These are phyloP conservation scores for Sphaerodactylus townsendi DNA, from an alignment of 2,113 vertebrate genomes.

Conservation along the genomic window DNA sequence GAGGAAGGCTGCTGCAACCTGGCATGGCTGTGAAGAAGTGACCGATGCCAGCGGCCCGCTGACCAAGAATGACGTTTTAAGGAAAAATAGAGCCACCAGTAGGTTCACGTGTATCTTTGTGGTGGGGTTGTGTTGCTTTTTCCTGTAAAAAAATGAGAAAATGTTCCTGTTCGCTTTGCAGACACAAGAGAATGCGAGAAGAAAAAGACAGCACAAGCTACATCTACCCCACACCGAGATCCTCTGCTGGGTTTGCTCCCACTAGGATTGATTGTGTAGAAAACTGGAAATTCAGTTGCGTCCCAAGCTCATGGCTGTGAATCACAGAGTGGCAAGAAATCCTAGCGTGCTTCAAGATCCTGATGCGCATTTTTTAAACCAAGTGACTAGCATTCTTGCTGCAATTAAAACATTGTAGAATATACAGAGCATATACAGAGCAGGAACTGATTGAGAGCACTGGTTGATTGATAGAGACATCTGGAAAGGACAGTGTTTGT, in stretches of 20 bases:
- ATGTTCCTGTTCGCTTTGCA: too few relatives aligned
- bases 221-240: not conserved
- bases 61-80: conserved; percentile 59
- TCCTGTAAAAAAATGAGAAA: conserved; percentile 34
- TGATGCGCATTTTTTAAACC: not conserved
- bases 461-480: not conserved
- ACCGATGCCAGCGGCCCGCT: not conserved
- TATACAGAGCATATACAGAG: not conserved
- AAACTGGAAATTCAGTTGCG: too few relatives aligned
- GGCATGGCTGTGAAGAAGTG: fast-evolving
- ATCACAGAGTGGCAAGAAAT: too few relatives aligned
- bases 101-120: conserved; percentile 63
- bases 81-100: conserved; percentile 43
- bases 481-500: not conserved
- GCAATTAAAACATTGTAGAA: not conserved
- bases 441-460: not conserved
- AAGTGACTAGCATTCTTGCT: not conserved
- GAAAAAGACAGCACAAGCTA: not conserved
- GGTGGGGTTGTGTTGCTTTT: conserved; percentile 18
- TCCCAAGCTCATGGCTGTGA: too few relatives aligned
- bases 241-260: not conserved
- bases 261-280: not conserved
- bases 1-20: conserved; percentile 12
- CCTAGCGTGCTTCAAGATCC: not conserved
- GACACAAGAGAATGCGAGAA: not conserved